Conservation (phyloP, 2,888 invertebrate genomes). For the Pediacus dermestoides region DNA sequence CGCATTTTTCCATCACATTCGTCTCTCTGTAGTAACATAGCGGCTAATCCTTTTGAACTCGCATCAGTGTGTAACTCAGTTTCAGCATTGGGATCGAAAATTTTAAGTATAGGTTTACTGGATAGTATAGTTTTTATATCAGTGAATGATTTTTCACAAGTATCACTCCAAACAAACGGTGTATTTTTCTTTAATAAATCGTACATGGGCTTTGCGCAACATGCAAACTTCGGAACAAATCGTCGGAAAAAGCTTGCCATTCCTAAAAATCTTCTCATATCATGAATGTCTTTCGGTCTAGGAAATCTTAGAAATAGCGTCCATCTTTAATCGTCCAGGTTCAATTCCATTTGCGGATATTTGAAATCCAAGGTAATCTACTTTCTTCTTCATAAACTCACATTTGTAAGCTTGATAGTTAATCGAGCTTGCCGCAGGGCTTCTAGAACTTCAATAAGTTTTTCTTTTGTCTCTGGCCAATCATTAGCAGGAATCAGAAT, state of each 20-base stretch:
- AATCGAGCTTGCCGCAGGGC: slow-evolving; percentile 23
- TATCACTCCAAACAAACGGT: slow-evolving; percentile 18
- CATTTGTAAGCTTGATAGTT: slow-evolving; percentile 29
- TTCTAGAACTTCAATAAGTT: slow-evolving; percentile 28
- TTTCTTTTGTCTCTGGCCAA: slow-evolving; percentile 22
- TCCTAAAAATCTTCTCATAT: slow-evolving; percentile 25
- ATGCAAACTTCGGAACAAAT: slow-evolving; percentile 14
- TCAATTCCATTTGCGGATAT: not conserved
- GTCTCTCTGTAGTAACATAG: slow-evolving; percentile 30
- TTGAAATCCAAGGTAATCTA: not conserved
- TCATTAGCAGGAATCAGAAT: slow-evolving; percentile 16
- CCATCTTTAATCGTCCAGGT: not conserved
- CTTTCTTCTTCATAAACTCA: slow-evolving; percentile 21
- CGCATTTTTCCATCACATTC: slow-evolving; percentile 18
- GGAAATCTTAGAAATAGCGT: slow-evolving; percentile 12
- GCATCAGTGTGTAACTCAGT: slow-evolving; percentile 26
- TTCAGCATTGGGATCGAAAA: slow-evolving; percentile 16
- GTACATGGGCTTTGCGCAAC: no score
- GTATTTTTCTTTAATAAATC: not conserved
- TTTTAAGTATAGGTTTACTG: slow-evolving; percentile 18
- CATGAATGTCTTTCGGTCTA: slow-evolving; percentile 14
- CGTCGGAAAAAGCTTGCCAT: slow-evolving; percentile 23
- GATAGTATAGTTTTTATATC: slow-evolving; percentile 14
- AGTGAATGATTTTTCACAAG: slow-evolving; percentile 12
- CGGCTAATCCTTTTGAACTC: slow-evolving; percentile 24